Percentiles rank a stretch among this genome's conserved stretches.
Evolutionary conservation across 1,140 invertebrate species (phyloP).

Genomic region (Aphis craccivora): DNA sequence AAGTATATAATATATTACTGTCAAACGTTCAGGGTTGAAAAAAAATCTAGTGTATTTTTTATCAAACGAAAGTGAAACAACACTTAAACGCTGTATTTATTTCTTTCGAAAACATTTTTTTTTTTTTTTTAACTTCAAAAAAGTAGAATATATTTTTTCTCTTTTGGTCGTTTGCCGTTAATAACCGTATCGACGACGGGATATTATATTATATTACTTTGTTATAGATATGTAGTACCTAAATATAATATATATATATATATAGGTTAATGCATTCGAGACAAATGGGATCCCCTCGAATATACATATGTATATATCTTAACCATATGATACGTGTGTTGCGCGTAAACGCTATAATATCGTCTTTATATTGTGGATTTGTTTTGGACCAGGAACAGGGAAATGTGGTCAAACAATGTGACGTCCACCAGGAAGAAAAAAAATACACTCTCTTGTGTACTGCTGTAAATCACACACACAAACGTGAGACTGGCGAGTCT

Average conservation of each 20-base stretch:
- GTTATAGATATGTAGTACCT: neutral
- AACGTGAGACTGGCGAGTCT: conserved; percentile 12
- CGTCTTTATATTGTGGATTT: conserved; percentile 8
- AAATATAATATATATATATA: neutral
- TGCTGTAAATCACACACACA: conserved; percentile 23
- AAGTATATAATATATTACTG: neutral
- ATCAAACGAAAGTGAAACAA: conserved; percentile 28
- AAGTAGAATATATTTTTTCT: conserved; percentile 13
- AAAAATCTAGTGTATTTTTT: conserved; percentile 33
- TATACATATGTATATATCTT: neutral
- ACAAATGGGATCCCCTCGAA: conserved; percentile 45
- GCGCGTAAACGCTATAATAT: neutral
- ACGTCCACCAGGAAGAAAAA: conserved; percentile 36
- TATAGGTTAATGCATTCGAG: neutral
- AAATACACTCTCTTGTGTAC: neutral
- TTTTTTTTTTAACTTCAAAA: neutral
- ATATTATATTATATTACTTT: neutral
- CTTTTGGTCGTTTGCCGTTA: neutral
- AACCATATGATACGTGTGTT: neutral
- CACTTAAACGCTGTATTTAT: neutral
- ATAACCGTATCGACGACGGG: conserved; percentile 36
- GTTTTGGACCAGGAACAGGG: conserved; percentile 47
- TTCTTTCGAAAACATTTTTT: neutral
- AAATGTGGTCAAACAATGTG: conserved; percentile 58
- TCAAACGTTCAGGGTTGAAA: neutral